phyloP scores from a whole-genome alignment of 2,888 invertebrate genomes.

The Caenorhabditis zanzibari region DNA sequence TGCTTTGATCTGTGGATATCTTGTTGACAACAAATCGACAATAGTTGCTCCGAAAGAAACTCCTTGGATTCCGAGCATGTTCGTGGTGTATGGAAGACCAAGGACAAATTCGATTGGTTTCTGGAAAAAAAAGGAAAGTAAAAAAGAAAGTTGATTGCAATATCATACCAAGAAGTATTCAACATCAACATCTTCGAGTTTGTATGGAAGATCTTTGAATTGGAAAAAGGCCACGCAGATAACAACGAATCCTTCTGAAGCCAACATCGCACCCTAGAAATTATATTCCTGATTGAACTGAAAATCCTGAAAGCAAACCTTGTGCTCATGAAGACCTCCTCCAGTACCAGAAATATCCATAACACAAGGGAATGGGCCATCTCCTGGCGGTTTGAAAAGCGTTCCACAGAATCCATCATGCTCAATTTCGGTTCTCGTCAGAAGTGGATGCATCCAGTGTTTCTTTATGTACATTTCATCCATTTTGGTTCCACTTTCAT shows the following conservation, averaged over 20 bases:
- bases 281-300: too few species aligned
- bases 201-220: constrained; percentile 64
- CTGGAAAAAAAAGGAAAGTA: constrained; percentile 13
- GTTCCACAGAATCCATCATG: constrained; percentile 67
- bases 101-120: constrained; percentile 63
- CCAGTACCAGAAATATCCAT: constrained; percentile 70
- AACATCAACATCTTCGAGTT: constrained; percentile 65
- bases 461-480: constrained; percentile 65
- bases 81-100: constrained; percentile 58
- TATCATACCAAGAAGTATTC: constrained; percentile 60
- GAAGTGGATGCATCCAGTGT: constrained; percentile 69
- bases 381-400: constrained; percentile 69
- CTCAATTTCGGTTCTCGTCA: constrained; percentile 66
- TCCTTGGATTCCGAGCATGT: constrained; percentile 68
- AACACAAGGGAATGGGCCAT: constrained; percentile 68
- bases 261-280: constrained; percentile 63
- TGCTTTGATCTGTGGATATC: constrained; percentile 67
- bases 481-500: constrained; percentile 39
- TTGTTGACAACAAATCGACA: constrained; percentile 61
- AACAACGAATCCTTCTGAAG: constrained; percentile 68
- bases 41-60: constrained; percentile 69
- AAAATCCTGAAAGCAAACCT: background rate
- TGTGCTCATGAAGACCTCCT: constrained; percentile 69
- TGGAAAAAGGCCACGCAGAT: constrained; percentile 69
- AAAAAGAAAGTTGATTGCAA: background rate